A percentile compares a stretch with the other conserved stretches of the same genome.
phyloP scores from a whole-genome alignment of 2,797 vertebrate genomes.

The Myripristis jacobus region DNA sequence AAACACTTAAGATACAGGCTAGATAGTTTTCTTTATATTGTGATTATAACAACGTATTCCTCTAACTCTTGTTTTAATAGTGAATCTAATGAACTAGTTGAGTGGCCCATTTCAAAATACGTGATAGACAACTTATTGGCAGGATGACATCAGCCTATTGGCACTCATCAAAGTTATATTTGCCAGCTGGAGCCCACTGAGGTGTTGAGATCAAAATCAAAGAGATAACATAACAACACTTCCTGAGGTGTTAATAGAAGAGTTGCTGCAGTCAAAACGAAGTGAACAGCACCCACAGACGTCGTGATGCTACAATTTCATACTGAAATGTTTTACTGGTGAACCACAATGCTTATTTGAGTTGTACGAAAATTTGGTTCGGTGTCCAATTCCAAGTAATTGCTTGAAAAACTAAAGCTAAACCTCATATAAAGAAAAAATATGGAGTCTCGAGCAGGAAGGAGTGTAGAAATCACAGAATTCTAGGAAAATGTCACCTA shows the following conservation, averaged over 20 bases:
- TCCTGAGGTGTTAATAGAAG: slow-evolving; percentile 53
- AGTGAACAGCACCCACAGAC: slow-evolving; percentile 46
- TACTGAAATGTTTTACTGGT: not conserved
- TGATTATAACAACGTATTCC: slow-evolving; percentile 13
- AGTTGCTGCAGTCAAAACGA: slow-evolving; percentile 26
- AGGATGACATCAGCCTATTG: slow-evolving; percentile 48
- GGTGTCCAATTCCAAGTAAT: slow-evolving; percentile 40
- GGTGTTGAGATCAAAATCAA: slow-evolving; percentile 39
- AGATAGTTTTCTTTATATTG: slow-evolving; percentile 32
- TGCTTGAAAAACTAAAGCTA: slow-evolving; percentile 38
- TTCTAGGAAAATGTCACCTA: slow-evolving; percentile 6
- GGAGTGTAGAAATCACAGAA: slow-evolving; percentile 15
- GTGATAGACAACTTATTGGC: slow-evolving; percentile 66
- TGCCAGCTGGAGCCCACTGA: slow-evolving; percentile 57
- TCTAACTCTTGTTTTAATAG: slow-evolving; percentile 30
- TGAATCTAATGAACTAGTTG: slow-evolving; percentile 53
- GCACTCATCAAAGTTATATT: slow-evolving; percentile 38
- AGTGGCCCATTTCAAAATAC: slow-evolving; percentile 65
- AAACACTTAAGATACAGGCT: slow-evolving; percentile 7
- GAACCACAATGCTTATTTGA: slow-evolving; percentile 11
- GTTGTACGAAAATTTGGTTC: slow-evolving; percentile 13
- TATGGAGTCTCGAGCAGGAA: not conserved
- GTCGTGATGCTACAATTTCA: slow-evolving; percentile 11
- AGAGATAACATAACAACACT: slow-evolving; percentile 50
- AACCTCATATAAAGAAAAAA: not conserved